These are phyloP conservation scores for Nipponacmea schrenckii DNA, from an alignment of 2,888 invertebrate genomes.

Conservation along the genomic window DNA sequence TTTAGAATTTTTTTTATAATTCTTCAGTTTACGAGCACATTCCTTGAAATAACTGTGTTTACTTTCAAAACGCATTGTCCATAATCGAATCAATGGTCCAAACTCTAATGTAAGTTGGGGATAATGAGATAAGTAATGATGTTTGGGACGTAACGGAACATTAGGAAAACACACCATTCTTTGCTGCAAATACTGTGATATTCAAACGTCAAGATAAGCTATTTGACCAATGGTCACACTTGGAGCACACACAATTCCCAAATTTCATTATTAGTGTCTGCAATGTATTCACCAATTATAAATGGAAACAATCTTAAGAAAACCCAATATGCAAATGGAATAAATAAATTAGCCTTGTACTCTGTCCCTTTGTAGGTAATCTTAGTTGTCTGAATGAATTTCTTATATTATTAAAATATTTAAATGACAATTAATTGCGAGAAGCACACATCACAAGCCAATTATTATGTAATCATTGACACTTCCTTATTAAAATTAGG, in stretches of 20 bases:
- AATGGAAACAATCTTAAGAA: conserved; percentile 25
- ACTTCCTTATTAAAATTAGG: too few relatives aligned
- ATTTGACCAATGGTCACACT: conserved; percentile 12
- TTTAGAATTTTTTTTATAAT: conserved; percentile 34
- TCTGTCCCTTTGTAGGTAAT: too few relatives aligned
- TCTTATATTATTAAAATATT: too few relatives aligned
- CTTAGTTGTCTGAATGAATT: too few relatives aligned
- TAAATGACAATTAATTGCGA: too few relatives aligned
- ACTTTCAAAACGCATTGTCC: conserved; percentile 37
- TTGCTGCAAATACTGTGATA: conserved; percentile 19
- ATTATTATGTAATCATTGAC: too few relatives aligned
- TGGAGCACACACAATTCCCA: conserved; percentile 26
- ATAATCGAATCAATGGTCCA: conserved; percentile 23
- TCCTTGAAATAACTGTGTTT: conserved; percentile 36
- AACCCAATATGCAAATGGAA: too few relatives aligned
- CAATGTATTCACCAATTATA: conserved; percentile 12
- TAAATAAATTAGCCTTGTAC: too few relatives aligned
- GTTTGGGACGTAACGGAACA: conserved; percentile 20
- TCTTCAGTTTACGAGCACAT: conserved; percentile 27
- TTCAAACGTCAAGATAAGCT: conserved; percentile 17
- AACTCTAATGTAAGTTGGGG: conserved; percentile 26
- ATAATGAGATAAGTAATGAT: conserved; percentile 30
- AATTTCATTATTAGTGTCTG: conserved; percentile 14
- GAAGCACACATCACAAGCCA: too few relatives aligned
- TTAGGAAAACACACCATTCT: conserved; percentile 19